A percentile compares a stretch with the other conserved stretches of the same genome.
Evolutionary conservation across 2,113 vertebrate genomes (phyloP).

Genomic region (Typhlomys cinereus): DNA sequence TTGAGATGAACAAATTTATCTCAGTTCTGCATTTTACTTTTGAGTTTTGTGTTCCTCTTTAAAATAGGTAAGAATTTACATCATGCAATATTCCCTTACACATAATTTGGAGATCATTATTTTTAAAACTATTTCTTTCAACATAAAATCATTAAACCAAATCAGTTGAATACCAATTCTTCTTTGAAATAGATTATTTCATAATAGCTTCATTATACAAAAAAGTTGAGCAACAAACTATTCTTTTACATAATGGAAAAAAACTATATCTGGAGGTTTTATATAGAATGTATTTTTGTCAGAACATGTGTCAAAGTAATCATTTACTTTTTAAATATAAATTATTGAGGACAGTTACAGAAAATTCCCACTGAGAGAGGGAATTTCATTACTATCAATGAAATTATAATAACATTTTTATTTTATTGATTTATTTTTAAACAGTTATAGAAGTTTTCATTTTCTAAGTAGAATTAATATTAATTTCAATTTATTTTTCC

Average conservation of each 20-base stretch:
- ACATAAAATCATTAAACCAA: neutral
- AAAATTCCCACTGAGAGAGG: neutral
- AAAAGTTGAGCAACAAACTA: neutral
- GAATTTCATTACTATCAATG: neutral
- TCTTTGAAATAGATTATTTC: too few relatives aligned
- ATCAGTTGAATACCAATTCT: neutral
- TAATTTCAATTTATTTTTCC: neutral
- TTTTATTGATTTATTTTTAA: neutral
- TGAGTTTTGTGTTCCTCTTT: neutral
- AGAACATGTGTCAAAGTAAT: neutral
- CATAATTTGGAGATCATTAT: neutral
- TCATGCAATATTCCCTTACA: neutral
- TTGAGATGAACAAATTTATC: neutral
- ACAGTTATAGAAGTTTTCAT: neutral
- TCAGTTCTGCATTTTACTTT: neutral
- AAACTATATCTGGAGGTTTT: neutral
- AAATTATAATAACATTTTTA: conserved; percentile 3
- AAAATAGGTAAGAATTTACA: neutral
- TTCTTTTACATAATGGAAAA: conserved; percentile 32
- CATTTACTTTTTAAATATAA: neutral
- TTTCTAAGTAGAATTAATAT: neutral
- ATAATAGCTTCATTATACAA: too few relatives aligned
- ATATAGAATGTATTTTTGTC: neutral
- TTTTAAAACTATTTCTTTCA: neutral
- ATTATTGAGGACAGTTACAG: neutral